phyloP scores from a whole-genome alignment of 2,797 vertebrate species.

The Uromys caudimaculatus region DNA sequence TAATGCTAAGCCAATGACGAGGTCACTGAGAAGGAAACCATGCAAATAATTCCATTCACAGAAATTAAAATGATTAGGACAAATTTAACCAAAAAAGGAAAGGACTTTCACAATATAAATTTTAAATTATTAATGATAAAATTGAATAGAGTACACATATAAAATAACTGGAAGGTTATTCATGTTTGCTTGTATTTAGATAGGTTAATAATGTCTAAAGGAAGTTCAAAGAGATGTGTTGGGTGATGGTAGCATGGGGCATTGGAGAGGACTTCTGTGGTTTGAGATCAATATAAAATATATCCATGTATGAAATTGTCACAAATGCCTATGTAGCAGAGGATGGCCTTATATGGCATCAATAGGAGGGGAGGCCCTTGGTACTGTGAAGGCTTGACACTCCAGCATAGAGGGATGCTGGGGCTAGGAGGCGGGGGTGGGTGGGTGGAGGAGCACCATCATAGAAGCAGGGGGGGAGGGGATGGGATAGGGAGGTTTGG shows the following conservation, averaged over 20 bases:
- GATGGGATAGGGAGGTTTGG: too few species aligned
- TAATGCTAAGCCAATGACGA: background rate
- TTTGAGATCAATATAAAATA: background rate
- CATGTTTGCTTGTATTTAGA: background rate
- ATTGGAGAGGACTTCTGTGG: too few species aligned
- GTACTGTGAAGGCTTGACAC: too few species aligned
- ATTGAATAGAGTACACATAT: background rate
- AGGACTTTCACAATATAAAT: background rate
- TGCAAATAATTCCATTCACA: background rate
- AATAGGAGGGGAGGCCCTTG: too few species aligned
- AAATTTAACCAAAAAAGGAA: background rate
- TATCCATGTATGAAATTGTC: background rate
- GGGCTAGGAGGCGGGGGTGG: too few species aligned
- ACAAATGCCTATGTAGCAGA: too few species aligned
- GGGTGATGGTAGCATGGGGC: background rate
- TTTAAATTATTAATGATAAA: background rate
- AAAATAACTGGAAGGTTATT: background rate
- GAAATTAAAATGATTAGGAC: background rate
- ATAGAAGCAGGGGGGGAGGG: too few species aligned
- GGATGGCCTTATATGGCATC: too few species aligned
- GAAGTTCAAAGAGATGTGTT: background rate
- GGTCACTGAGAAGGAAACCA: background rate
- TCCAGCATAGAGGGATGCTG: too few species aligned
- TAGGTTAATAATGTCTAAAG: background rate
- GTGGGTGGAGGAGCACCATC: too few species aligned